phyloP scores from a whole-genome alignment of 2,888 invertebrate species.

The Stenurella melanura region DNA sequence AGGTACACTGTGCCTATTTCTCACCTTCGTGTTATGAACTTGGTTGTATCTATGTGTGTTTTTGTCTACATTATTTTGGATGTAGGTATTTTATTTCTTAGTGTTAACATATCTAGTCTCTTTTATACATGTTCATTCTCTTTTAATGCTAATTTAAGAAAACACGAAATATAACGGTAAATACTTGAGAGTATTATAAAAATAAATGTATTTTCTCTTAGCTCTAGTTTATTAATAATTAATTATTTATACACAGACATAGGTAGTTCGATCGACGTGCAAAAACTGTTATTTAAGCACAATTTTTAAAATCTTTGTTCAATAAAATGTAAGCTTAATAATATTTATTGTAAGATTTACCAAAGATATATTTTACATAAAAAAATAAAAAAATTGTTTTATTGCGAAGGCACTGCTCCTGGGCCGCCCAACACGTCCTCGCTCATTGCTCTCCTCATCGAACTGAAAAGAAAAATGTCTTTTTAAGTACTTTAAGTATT shows the following conservation, averaged over 20 bases:
- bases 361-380: slow-evolving; percentile 30
- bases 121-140: slow-evolving; percentile 23
- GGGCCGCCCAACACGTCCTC: slow-evolving; percentile 41
- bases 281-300: background rate
- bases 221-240: background rate
- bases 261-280: background rate
- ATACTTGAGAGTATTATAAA: background rate
- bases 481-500: background rate
- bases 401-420: slow-evolving; percentile 11
- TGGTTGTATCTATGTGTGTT: background rate
- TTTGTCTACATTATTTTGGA: background rate
- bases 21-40: background rate
- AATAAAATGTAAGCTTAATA: slow-evolving; percentile 15
- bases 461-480: slow-evolving; percentile 50
- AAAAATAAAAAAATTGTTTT: slow-evolving; percentile 17
- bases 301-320: background rate
- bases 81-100: slow-evolving; percentile 25
- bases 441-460: slow-evolving; percentile 55
- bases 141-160: slow-evolving; percentile 10
- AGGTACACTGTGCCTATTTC: background rate
- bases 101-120: slow-evolving; percentile 29
- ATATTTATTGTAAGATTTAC: slow-evolving; percentile 28
- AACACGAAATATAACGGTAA: background rate
- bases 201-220: background rate
- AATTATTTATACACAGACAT: background rate